Evolutionary conservation across 53 echinoderm and acorn worm species (phyloP), one percentile per base, ranked within the genome.

Genomic region (Patiria pectinifera): DNA sequence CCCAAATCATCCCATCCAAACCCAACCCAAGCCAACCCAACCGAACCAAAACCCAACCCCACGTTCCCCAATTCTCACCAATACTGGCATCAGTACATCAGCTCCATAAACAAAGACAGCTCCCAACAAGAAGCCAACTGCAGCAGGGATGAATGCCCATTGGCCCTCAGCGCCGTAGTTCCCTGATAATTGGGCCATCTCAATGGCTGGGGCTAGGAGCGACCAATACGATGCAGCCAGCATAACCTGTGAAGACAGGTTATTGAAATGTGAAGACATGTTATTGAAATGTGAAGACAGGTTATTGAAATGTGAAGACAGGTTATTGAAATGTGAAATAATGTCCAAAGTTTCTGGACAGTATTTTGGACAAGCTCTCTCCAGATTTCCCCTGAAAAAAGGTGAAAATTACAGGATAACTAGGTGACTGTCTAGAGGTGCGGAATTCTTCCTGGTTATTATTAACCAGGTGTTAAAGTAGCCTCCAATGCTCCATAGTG

Each of bases 171-270:
- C 80, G 14, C 96, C 96, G 70, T 94, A 95, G 47, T 61, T 92
- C 71, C 96, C 95, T 13, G 96, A 92, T 22, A 47, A 74, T 82
- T 94, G 90, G 44, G 99, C 99, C 66, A 97, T 91, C 91, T 99
- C 99, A 49, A 99, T 97, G 24, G 99, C 96, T 86, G 99, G 99
- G 7, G 99, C 97, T 43, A 99, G 94, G 45, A 99, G 92, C 6
- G 99, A 99, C 98, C 99, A 99, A 72, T 99, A 99, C 13, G 99
- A 99, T 43, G 99, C 97, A 21, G 99, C 99, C 71, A 99, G 45
- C 98, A 98, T 98, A 23, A 98, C 98, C 98, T 98, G 78, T 14
- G 72, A 66, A 45, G 26, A 18, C 53, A 5, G 4, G 10, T 69
- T 35, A 35, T 35, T 35, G 35, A 35, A 35, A 35, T 98, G 78